Evolutionary conservation across 2,888 invertebrate species (phyloP).

Genomic region (Camponotus fellah): DNA sequence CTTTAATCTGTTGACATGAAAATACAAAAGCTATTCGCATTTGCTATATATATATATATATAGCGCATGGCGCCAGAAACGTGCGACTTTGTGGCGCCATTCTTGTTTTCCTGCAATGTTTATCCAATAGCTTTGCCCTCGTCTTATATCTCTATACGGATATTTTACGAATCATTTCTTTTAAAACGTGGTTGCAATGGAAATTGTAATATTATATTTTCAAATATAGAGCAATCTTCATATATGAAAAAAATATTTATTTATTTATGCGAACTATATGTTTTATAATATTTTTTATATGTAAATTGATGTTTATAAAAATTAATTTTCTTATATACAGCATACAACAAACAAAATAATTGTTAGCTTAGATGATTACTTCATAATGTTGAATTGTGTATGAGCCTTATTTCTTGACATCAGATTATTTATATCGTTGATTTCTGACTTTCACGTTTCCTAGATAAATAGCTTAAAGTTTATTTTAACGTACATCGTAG

Average conservation of each 20-base stretch:
- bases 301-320: background rate
- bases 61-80: constrained; percentile 27
- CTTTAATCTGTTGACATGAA: background rate
- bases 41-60: background rate
- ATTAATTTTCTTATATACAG: background rate
- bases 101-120: constrained; percentile 39
- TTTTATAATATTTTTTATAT: background rate
- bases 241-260: background rate
- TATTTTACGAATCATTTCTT: constrained; percentile 25
- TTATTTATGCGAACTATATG: background rate
- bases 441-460: constrained; percentile 12
- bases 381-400: background rate
- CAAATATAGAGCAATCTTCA: constrained; percentile 6
- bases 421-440: constrained; percentile 30
- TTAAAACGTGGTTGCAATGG: background rate
- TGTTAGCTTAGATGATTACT: background rate
- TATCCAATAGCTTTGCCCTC: constrained; percentile 19
- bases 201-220: background rate
- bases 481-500: constrained; percentile 38
- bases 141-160: background rate
- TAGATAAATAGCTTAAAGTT: constrained; percentile 44
- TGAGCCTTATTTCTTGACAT: background rate
- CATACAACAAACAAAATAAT: background rate
- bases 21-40: constrained; percentile 8
- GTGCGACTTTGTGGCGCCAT: constrained; percentile 42